phyloP scores from a whole-genome alignment of 1,140 invertebrate species.

The Propsilocerus akamusi region DNA sequence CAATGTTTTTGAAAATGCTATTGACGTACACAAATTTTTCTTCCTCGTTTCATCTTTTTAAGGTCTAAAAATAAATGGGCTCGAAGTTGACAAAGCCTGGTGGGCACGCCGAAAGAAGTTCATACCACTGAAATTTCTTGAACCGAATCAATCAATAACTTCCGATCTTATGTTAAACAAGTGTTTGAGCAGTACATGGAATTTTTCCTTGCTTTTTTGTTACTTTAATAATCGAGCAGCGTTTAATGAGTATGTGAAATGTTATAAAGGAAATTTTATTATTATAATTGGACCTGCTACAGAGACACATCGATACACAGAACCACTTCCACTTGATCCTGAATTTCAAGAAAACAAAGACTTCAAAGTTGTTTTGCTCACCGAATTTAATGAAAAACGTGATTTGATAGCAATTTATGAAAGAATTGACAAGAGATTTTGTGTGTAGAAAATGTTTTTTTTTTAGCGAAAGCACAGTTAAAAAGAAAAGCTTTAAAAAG shows the following conservation, averaged over 20 bases:
- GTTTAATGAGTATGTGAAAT: constrained; percentile 38
- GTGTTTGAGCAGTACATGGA: constrained; percentile 9
- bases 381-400: background rate
- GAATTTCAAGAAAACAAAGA: constrained; percentile 22
- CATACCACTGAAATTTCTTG: constrained; percentile 23
- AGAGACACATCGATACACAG: constrained; percentile 33
- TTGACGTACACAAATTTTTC: too few relatives aligned
- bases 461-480: too few relatives aligned
- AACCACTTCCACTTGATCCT: constrained; percentile 36
- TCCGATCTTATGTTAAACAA: background rate
- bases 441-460: too few relatives aligned
- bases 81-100: constrained; percentile 28
- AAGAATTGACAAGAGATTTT: background rate
- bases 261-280: constrained; percentile 33
- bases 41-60: too few relatives aligned
- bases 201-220: constrained; percentile 40
- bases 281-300: constrained; percentile 43
- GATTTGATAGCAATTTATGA: background rate
- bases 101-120: constrained; percentile 28
- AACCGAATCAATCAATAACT: constrained; percentile 5
- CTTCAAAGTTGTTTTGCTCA: background rate
- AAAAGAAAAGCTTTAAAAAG: too few relatives aligned
- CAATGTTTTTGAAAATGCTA: too few relatives aligned
- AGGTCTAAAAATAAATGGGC: constrained; percentile 13
- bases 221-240: constrained; percentile 46